phyloP scores from a whole-genome alignment of 2,888 invertebrate genomes.

The Phasia obesa region DNA sequence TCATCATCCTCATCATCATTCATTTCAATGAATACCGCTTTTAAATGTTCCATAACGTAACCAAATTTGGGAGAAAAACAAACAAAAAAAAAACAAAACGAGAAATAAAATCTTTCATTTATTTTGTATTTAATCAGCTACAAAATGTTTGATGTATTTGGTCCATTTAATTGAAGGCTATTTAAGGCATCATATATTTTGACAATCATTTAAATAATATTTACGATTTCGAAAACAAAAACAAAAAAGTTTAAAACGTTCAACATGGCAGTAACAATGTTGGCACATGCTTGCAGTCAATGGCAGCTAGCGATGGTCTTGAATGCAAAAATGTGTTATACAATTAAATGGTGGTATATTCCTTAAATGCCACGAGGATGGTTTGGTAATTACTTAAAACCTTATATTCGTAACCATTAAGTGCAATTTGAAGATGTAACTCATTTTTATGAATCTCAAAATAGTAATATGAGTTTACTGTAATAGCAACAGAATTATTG shows the following conservation, averaged over 20 bases:
- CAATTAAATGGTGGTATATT: not conserved
- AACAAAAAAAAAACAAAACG: not conserved
- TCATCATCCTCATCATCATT: not conserved
- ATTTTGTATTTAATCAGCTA: conserved; percentile 51
- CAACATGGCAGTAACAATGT: not conserved
- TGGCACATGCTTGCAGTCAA: conserved; percentile 31
- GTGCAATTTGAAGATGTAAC: too few relatives aligned
- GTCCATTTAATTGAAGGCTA: conserved; percentile 67
- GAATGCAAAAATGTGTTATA: conserved; percentile 29
- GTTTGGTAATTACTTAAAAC: not conserved
- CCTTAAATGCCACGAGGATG: conserved; percentile 12
- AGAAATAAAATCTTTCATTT: conserved; percentile 39
- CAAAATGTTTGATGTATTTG: conserved; percentile 64
- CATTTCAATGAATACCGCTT: conserved; percentile 59
- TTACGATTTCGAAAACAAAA: conserved; percentile 26
- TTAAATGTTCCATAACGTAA: conserved; percentile 56
- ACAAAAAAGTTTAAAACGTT: conserved; percentile 31
- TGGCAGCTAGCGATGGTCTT: not conserved
- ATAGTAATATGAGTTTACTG: too few relatives aligned
- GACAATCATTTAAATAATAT: conserved; percentile 58
- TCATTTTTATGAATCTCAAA: too few relatives aligned
- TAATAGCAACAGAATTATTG: too few relatives aligned
- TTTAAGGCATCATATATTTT: conserved; percentile 63
- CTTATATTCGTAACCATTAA: too few relatives aligned
- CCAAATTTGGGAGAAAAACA: conserved; percentile 33